Evolutionary conservation across 2,797 vertebrate genomes (phyloP).

Genomic region (Acomys russatus): DNA sequence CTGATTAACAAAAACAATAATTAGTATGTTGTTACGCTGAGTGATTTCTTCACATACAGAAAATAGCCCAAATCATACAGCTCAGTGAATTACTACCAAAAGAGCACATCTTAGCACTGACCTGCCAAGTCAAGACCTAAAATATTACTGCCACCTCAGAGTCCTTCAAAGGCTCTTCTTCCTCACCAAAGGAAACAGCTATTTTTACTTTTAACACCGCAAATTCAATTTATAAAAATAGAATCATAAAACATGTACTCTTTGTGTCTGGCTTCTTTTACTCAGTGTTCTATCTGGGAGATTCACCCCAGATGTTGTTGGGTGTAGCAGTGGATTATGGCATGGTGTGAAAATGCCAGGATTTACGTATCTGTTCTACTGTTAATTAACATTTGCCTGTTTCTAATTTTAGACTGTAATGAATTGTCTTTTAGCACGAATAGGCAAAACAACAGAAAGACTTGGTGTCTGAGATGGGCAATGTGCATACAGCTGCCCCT

Average conservation of each 20-base stretch:
- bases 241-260: not conserved
- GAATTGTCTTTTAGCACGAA: slow-evolving; percentile 10
- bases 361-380: not conserved
- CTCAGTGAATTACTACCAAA: slow-evolving; percentile 48
- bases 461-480: not conserved
- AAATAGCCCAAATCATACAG: slow-evolving; percentile 39
- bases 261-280: slow-evolving; percentile 29
- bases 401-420: slow-evolving; percentile 38
- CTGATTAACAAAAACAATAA: slow-evolving; percentile 53
- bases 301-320: not conserved
- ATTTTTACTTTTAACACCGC: slow-evolving; percentile 44
- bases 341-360: not conserved
- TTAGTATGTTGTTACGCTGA: slow-evolving; percentile 41
- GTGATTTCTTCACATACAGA: slow-evolving; percentile 32
- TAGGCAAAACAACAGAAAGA: slow-evolving; percentile 36
- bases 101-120: not conserved
- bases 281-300: not conserved
- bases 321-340: not conserved
- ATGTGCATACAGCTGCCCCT: not conserved
- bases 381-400: slow-evolving; percentile 18
- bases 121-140: slow-evolving; percentile 32
- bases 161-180: not conserved
- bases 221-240: slow-evolving; percentile 25
- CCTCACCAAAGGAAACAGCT: slow-evolving; percentile 5
- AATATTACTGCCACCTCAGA: slow-evolving; percentile 16